Conservation (phyloP, 2,888 invertebrate species). For the Orthosia gothica region DNA sequence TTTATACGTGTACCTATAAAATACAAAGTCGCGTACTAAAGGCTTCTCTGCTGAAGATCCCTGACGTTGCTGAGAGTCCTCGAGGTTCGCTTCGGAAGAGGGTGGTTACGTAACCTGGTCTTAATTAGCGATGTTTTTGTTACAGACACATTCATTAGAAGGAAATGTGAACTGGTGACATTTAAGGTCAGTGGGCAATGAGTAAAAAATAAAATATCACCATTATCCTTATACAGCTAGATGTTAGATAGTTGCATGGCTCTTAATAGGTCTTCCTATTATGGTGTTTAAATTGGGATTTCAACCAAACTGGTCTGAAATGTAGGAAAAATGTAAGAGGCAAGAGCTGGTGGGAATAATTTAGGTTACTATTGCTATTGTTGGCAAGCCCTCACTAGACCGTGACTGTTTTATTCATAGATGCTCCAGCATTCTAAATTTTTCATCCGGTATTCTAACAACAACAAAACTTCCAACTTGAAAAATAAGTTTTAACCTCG, state of each 20-base stretch:
- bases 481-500: conserved; percentile 9
- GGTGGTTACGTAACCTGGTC: conserved; percentile 63
- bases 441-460: conserved; percentile 13
- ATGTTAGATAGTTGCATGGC: conserved; percentile 35
- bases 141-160: conserved; percentile 36
- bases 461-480: conserved; percentile 18
- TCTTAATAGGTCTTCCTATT: conserved; percentile 17
- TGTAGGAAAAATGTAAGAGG: conserved; percentile 12
- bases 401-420: conserved; percentile 28
- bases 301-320: neutral
- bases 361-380: conserved; percentile 26
- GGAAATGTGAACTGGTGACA: conserved; percentile 42
- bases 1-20: conserved; percentile 55
- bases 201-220: conserved; percentile 29
- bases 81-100: conserved; percentile 68
- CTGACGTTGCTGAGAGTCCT: conserved; percentile 62
- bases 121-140: conserved; percentile 56
- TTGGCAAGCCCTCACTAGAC: conserved; percentile 20
- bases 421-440: conserved; percentile 21
- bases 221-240: conserved; percentile 26
- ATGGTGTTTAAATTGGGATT: conserved; percentile 16
- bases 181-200: conserved; percentile 21
- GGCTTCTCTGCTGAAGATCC: conserved; percentile 74
- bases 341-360: conserved; percentile 17
- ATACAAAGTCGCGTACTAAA: conserved; percentile 68